Evolutionary conservation across 2,113 vertebrate species (phyloP).

Genomic region (Arvicanthis niloticus): DNA sequence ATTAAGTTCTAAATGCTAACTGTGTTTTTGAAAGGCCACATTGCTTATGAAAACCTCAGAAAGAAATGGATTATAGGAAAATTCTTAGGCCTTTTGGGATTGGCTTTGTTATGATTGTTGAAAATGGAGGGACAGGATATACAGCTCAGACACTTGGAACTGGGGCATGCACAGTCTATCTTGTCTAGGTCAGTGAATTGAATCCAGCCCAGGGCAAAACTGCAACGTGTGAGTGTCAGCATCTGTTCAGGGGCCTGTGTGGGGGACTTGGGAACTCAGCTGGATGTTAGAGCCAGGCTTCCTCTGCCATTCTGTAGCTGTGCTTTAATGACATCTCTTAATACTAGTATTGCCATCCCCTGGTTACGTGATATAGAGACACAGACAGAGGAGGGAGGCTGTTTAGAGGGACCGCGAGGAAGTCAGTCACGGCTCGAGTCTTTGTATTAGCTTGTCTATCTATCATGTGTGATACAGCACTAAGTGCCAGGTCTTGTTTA

Average conservation of each 20-base stretch:
- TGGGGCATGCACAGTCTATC: slow-evolving; percentile 51
- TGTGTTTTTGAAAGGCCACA: slow-evolving; percentile 46
- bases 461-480: not conserved
- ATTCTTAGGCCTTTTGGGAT: not conserved
- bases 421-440: not conserved
- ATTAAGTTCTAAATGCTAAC: slow-evolving; percentile 6
- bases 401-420: not conserved
- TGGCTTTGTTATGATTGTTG: not conserved
- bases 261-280: not conserved
- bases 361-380: not conserved
- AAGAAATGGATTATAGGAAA: not conserved
- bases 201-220: slow-evolving; percentile 67
- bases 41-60: slow-evolving; percentile 45
- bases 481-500: not conserved
- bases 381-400: not conserved
- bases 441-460: not conserved
- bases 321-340: not conserved
- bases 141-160: slow-evolving; percentile 46
- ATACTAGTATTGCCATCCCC: not conserved
- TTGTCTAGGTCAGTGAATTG: slow-evolving; percentile 65
- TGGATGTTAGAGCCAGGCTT: not conserved
- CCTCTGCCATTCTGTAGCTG: not conserved
- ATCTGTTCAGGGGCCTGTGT: slow-evolving; percentile 21
- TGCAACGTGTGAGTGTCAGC: not conserved
- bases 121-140: not conserved